Conservation (phyloP, 2,888 invertebrate genomes). For the Hypena proboscidalis region DNA sequence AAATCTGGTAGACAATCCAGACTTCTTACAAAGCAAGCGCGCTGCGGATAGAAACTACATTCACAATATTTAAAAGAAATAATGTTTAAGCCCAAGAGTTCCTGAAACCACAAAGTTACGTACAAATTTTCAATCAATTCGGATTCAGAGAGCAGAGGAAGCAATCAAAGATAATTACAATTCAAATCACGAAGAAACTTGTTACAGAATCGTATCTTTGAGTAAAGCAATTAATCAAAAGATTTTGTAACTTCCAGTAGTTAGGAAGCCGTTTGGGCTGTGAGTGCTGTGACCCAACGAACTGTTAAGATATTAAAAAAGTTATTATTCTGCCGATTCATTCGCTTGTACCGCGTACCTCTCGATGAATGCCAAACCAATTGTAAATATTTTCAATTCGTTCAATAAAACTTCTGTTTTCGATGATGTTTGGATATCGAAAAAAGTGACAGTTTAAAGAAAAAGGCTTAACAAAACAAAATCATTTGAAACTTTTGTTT, state of each 20-base stretch:
- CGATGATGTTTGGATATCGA: constrained; percentile 3
- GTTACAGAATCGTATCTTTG: constrained; percentile 1
- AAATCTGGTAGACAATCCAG: no score
- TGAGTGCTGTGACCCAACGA: no score
- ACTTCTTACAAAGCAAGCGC: no score
- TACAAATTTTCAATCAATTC: neutral
- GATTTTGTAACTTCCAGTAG: neutral
- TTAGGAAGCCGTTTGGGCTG: no score
- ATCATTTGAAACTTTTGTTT: no score
- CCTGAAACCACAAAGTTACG: no score
- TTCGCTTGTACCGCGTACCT: constrained; percentile 11
- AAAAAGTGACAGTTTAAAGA: constrained; percentile 7
- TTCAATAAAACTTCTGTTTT: constrained; percentile 22
- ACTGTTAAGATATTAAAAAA: no score
- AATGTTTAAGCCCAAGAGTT: no score
- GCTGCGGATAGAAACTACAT: no score
- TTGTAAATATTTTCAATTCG: constrained; percentile 27
- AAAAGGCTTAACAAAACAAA: neutral
- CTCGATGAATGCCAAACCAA: constrained; percentile 37
- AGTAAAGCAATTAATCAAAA: constrained; percentile 14
- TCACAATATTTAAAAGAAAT: no score
- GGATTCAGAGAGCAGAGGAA: neutral
- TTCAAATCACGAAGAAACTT: constrained; percentile 3
- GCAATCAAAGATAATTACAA: constrained; percentile 6
- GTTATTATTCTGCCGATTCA: no score